Conservation (phyloP, 2,113 vertebrate genomes). For the Empidonax alnorum region DNA sequence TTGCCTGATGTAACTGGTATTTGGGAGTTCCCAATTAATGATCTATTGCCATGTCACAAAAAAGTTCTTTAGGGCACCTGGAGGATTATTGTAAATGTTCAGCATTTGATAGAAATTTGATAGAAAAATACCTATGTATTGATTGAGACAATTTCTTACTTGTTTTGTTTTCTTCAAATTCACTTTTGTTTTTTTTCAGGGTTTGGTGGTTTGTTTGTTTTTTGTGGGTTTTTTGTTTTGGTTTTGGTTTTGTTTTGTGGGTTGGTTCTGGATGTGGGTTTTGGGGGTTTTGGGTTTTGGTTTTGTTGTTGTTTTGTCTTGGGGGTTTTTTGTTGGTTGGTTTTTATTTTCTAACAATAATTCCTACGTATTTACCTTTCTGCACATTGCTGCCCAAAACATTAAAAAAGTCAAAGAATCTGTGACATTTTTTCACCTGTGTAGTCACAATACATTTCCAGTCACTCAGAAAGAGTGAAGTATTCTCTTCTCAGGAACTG, state of each 20-base stretch:
- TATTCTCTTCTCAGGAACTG: neutral
- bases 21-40: neutral
- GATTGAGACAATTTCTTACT: neutral
- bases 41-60: neutral
- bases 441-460: neutral
- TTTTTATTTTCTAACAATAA: neutral
- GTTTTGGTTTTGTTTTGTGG: no score
- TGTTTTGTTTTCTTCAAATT: neutral
- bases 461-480: neutral
- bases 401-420: neutral
- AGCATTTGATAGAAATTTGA: neutral
- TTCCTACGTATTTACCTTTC: neutral
- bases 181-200: neutral
- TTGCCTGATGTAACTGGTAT: neutral
- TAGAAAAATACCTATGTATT: neutral
- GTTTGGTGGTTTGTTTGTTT: no score
- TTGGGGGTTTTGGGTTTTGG: no score
- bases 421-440: neutral
- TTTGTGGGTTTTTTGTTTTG: no score
- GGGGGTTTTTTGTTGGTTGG: rapidly evolving
- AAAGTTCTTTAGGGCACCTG: neutral
- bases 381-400: neutral
- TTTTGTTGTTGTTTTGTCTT: no score
- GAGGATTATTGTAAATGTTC: neutral
- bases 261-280: no score